Evolutionary conservation across 2,113 vertebrate genomes (phyloP).

Genomic region (Plectropomus leopardus): DNA sequence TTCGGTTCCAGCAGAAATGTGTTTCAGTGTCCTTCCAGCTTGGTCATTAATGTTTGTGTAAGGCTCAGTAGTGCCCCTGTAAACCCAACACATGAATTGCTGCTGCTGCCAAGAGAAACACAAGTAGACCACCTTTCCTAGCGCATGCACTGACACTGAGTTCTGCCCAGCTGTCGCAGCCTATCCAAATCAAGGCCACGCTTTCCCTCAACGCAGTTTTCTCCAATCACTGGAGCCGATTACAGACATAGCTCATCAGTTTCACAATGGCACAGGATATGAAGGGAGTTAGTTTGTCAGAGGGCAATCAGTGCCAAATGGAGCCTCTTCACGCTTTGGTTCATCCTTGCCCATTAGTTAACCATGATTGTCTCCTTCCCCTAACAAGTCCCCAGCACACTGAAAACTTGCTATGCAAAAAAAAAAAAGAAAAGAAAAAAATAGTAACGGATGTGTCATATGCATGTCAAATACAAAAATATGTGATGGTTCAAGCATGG

Average conservation of each 20-base stretch:
- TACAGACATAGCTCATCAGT: constrained; percentile 81
- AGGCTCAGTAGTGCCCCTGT: constrained; percentile 42
- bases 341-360: constrained; percentile 72
- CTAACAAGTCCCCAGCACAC: constrained; percentile 51
- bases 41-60: constrained; percentile 56
- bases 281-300: constrained; percentile 76
- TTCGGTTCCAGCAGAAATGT: constrained; percentile 51
- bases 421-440: not conserved
- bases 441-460: not conserved
- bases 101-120: constrained; percentile 56
- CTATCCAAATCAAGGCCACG: constrained; percentile 67
- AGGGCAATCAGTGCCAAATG: constrained; percentile 77
- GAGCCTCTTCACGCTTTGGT: constrained; percentile 76
- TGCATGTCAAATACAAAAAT: not conserved
- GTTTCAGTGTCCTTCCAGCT: constrained; percentile 48
- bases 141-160: constrained; percentile 47
- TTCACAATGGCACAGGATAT: constrained; percentile 79
- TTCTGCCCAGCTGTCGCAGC: constrained; percentile 64
- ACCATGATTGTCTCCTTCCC: constrained; percentile 63
- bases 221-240: constrained; percentile 76
- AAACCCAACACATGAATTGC: constrained; percentile 39
- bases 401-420: constrained; percentile 22
- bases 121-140: constrained; percentile 47
- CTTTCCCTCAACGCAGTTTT: constrained; percentile 58
- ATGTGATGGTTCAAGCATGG: not conserved